Conservation (phyloP, 1,140 invertebrate genomes). For the Platyscapa corneri region DNA sequence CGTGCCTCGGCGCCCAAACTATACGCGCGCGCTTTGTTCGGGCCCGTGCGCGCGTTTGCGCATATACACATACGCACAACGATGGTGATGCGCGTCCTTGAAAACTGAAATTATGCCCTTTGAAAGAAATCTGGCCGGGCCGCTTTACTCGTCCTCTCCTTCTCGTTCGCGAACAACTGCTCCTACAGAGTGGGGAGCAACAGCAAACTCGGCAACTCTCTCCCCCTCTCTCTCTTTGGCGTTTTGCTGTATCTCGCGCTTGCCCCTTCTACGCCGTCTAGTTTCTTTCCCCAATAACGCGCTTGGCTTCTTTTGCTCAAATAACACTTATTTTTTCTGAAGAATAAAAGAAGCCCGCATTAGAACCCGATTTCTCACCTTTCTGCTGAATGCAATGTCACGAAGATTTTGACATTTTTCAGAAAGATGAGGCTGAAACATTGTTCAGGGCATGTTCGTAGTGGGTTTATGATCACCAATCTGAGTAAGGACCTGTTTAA, state of each 20-base stretch:
- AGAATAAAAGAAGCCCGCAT: too few species aligned
- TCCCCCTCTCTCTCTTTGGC: background rate
- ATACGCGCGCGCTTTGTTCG: slow-evolving; percentile 57
- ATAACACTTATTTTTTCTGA: background rate
- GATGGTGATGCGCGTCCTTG: slow-evolving; percentile 67
- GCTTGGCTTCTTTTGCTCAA: background rate
- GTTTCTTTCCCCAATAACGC: background rate
- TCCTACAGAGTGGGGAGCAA: background rate
- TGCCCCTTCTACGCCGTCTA: slow-evolving; percentile 32
- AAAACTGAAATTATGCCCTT: slow-evolving; percentile 76
- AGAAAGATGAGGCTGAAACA: too few species aligned
- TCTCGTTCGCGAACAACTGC: slow-evolving; percentile 53
- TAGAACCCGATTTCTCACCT: too few species aligned
- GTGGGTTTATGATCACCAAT: too few species aligned
- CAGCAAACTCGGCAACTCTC: slow-evolving; percentile 6
- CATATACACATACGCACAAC: background rate
- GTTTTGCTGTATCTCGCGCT: background rate
- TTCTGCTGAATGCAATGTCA: too few species aligned
- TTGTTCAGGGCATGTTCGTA: too few species aligned
- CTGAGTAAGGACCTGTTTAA: too few species aligned
- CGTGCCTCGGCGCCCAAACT: too few species aligned
- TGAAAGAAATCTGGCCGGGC: slow-evolving; percentile 72
- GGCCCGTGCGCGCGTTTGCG: slow-evolving; percentile 49
- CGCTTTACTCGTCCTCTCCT: slow-evolving; percentile 47
- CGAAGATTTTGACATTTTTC: too few species aligned